These are phyloP conservation scores for Orthonychiurus folsomi DNA, from an alignment of 2,888 invertebrate genomes.

Conservation along the genomic window DNA sequence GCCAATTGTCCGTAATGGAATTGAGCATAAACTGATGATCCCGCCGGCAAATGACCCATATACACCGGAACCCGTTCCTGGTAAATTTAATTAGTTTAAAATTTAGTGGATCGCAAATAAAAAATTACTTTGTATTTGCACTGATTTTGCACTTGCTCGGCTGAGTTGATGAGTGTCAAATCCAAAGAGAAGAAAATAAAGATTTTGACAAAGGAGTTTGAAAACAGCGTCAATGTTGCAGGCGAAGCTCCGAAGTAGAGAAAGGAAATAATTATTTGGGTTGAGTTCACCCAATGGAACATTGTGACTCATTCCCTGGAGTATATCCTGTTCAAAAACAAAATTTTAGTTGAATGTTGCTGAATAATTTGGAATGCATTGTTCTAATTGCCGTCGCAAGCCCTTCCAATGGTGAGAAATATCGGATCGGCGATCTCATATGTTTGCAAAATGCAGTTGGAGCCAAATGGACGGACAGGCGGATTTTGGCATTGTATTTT, in stretches of 20 bases:
- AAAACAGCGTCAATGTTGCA: neutral
- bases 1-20: constrained; percentile 4
- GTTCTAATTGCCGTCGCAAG: neutral
- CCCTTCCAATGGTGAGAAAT: neutral
- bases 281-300: neutral
- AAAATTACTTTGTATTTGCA: too few relatives aligned
- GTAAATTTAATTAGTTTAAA: neutral
- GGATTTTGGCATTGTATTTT: constrained; percentile 7
- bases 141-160: too few relatives aligned
- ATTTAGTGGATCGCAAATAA: neutral
- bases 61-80: neutral
- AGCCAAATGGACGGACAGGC: neutral
- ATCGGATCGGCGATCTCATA: constrained; percentile 6
- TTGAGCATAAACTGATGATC: neutral
- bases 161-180: neutral
- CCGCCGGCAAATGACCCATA: constrained; percentile 2
- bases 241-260: neutral
- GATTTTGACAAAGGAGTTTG: neutral
- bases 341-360: too few relatives aligned
- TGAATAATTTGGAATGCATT: too few relatives aligned
- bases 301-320: neutral
- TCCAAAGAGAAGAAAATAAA: constrained; percentile 2
- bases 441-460: constrained; percentile 6
- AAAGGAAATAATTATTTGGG: neutral
- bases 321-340: too few relatives aligned